Evolutionary conservation across 2,888 invertebrate genomes (phyloP), one percentile per base, ranked within the genome.

Genomic region (Nomada ferruginata): DNA sequence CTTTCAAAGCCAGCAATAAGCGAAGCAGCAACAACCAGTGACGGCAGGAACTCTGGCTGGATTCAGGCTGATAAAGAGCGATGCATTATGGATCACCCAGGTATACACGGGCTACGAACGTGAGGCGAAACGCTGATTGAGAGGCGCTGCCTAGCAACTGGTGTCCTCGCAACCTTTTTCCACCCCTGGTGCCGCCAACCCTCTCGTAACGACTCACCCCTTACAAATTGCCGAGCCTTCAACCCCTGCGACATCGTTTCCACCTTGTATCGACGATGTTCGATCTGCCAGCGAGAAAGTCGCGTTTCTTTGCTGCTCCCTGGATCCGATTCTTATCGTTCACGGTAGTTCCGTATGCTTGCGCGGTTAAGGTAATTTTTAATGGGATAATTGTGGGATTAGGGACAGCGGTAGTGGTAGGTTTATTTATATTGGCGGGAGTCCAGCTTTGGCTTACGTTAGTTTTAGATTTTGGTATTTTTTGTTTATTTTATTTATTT

Each of bases 141-240:
- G 91, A 92, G 90, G 90, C 90, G 91, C 93, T 92, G 92, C 92
- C 91, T 92, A 92, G 93, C 92, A 92, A 93, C 93, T 93, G 92
- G 92, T 92, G 93, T 92, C 91, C 91, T 90, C 88, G 87, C 84
- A 87, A 85, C 85, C 86, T 87, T 88, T 84, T 84, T 79, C 88
- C 84, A 83, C 81, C 80, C 85, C 72, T 73, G 69, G 79, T 69
- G 60, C 29, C 61, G 65, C 77, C n/a, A 77, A 64, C 69, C 63
- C 77, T 52, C 57, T 59, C 47, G 47, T 72, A 69, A 76, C 64
- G 44, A 61, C 13, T 59, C 68, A 2, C 55, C 80, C 72, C 53
- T 63, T 80, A 63, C 50, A 63, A 44, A 26, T 42, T 63, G 20
- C 72, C 76, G 60, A 72, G 47, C 57, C 57, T 23, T 10, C 57